Conservation (phyloP, 1,140 invertebrate species). For the Helicoverpa zea region DNA sequence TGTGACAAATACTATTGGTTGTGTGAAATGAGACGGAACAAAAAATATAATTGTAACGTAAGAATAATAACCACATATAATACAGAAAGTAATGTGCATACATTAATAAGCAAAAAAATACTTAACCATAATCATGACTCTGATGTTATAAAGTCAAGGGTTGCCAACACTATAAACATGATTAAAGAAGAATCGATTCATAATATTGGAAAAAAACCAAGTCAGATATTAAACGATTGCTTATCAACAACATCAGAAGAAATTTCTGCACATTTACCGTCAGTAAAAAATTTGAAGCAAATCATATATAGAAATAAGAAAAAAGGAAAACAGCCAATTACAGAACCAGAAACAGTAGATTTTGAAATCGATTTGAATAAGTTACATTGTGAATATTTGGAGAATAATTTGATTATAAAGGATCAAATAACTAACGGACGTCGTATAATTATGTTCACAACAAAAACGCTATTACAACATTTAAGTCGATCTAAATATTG, state of each 20-base stretch:
- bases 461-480: no score
- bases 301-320: slow-evolving; percentile 15
- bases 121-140: no score
- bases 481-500: slow-evolving; percentile 23
- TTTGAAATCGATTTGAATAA: slow-evolving; percentile 7
- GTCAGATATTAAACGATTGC: slow-evolving; percentile 12
- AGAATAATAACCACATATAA: no score
- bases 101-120: no score
- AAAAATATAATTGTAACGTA: no score
- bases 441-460: slow-evolving; percentile 12
- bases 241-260: slow-evolving; percentile 1
- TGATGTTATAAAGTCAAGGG: no score
- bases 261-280: slow-evolving; percentile 14
- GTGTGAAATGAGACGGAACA: no score
- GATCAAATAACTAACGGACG: slow-evolving; percentile 12
- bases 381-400: slow-evolving; percentile 14
- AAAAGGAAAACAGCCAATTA: slow-evolving; percentile 18
- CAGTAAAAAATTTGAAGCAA: slow-evolving; percentile 16
- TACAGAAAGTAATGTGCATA: no score
- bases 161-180: no score
- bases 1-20: no score
- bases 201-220: slow-evolving; percentile 18
- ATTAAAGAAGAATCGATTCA: no score
- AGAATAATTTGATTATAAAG: neutral
- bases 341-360: slow-evolving; percentile 12